Conservation (phyloP, 2,113 vertebrate genomes). For the Semnornis frantzii region DNA sequence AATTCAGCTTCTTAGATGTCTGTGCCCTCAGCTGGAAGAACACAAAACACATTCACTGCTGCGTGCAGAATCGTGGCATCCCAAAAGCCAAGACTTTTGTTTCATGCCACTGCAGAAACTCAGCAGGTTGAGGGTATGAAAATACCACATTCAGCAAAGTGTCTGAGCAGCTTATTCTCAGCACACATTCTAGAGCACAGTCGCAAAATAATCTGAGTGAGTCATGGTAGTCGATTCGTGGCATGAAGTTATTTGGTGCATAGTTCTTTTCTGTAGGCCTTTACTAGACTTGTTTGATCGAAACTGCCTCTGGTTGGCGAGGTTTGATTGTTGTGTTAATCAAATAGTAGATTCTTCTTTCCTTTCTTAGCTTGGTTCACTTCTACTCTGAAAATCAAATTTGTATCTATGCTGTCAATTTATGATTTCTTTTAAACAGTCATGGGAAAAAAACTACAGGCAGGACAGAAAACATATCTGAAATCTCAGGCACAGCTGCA, state of each 20-base stretch:
- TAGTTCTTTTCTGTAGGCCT: not conserved
- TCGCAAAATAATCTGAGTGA: not conserved
- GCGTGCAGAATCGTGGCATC: not conserved
- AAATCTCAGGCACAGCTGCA: not conserved
- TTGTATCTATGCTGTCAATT: not conserved
- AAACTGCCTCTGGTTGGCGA: not conserved
- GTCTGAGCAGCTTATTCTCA: accelerated
- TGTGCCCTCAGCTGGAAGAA: accelerated
- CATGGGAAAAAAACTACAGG: not conserved
- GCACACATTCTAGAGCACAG: not conserved
- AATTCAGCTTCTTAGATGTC: not conserved
- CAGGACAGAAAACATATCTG: not conserved
- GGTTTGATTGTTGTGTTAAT: not conserved
- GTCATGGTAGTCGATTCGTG: not conserved
- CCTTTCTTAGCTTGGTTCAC: not conserved
- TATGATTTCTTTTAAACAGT: not conserved
- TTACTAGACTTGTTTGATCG: not conserved
- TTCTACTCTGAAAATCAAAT: not conserved
- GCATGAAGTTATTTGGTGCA: not conserved
- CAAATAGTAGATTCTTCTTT: not conserved
- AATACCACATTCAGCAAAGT: accelerated
- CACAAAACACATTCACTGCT: not conserved
- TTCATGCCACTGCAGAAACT: accelerated
- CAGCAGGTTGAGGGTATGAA: too few relatives aligned
- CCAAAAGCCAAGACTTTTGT: not conserved